Base-by-base conservation (phyloP, 2,888 invertebrate genomes). In the Helleia helle region DNA sequence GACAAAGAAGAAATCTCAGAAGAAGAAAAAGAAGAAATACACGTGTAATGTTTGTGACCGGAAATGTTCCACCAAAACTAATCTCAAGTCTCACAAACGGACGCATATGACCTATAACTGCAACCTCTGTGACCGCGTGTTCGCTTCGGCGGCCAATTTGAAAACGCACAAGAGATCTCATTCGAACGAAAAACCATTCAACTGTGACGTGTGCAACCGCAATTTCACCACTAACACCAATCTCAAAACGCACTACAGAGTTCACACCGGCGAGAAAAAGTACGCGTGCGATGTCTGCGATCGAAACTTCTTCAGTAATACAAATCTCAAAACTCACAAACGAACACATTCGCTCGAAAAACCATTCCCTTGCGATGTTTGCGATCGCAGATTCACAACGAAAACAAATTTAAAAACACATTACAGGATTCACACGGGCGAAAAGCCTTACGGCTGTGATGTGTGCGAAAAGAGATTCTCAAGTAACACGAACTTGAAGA, bases 361-460 rank as follows among this genome's bases (percentile, higher is more conserved):
- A 12, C 34, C 34, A 0, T 34, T 34, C 22, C 18, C 12, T 3
- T 34, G 34, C 8, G 34, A 34, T 11, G 22, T 34, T 2, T 34
- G 34, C 8, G 4, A 34, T 9, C 18, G 34, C 1, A 18, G 34
- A 11, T 34, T 34, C 12, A 34, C 34, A 1, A 34, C 34, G 1
- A 34, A 34, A 18, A 34, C 34, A 2, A 34, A 34, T 34, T 8
- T 34, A 3, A 34, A 34, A 22, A 34, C 34, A 1, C 34, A 34
- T 7, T 34, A 34, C 22, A 34, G 34, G 12, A 34, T 34, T 12
- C 34, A 34, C 8, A 34, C 34, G 4, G 34, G 34, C 18, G 34
- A 34, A 8, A 34, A 34, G 8, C 34, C 34, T 1, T 34, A 34
- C 8, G 34, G 18, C 0, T 34, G 34, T 34, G 34, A 34, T 6